These are phyloP conservation scores for Podargus strigoides DNA, from an alignment of 2,797 vertebrate genomes.

Conservation along the genomic window DNA sequence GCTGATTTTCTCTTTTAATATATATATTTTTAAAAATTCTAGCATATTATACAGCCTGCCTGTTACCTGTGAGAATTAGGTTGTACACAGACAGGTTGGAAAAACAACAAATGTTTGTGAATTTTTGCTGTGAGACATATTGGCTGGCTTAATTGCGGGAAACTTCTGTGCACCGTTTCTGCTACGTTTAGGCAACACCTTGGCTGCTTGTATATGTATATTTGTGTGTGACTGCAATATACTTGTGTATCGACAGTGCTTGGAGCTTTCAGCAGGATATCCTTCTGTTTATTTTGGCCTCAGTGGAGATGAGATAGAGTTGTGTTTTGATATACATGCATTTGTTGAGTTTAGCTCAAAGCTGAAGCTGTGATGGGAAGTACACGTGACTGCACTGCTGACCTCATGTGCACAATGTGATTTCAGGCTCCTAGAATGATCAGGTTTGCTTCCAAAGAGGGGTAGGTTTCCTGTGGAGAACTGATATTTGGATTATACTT, in stretches of 20 bases:
- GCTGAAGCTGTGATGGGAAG: neutral
- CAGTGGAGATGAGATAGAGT: neutral
- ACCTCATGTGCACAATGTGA: neutral
- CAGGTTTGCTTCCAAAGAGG: neutral
- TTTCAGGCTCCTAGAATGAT: neutral
- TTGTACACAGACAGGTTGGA: neutral
- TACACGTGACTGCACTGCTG: neutral
- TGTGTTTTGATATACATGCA: neutral
- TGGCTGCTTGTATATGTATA: neutral
- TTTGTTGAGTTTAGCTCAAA: neutral
- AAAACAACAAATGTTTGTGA: neutral
- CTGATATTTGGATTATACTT: neutral
- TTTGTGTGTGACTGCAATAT: neutral
- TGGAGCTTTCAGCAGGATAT: neutral
- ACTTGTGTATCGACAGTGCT: neutral
- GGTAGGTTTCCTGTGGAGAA: neutral
- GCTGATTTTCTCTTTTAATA: neutral
- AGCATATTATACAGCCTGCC: neutral
- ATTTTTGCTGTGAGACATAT: neutral
- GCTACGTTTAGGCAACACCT: neutral
- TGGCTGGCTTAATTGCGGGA: neutral
- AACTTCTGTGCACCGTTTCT: neutral
- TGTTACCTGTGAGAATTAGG: neutral
- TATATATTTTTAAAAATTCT: neutral
- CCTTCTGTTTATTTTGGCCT: conserved; percentile 3